phyloP scores from a whole-genome alignment of 2,888 invertebrate species.

The Lasioglossum calceatum region DNA sequence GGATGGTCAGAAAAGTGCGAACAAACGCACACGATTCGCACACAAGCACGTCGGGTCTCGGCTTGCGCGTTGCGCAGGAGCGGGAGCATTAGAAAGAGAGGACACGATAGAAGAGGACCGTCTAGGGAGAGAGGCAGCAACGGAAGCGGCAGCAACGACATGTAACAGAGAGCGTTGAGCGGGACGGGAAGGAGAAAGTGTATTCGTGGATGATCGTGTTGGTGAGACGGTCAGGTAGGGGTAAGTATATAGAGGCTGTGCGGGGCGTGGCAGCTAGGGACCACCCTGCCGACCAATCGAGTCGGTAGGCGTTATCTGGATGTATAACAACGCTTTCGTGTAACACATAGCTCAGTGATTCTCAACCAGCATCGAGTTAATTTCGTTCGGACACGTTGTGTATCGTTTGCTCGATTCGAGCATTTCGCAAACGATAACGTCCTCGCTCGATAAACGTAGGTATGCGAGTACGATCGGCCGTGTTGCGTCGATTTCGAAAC shows the following conservation, averaged over 20 bases:
- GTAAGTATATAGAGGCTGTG: slow-evolving; percentile 54
- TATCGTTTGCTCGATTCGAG: background rate
- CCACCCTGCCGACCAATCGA: slow-evolving; percentile 70
- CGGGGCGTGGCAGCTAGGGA: slow-evolving; percentile 65
- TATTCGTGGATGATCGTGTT: slow-evolving; percentile 16
- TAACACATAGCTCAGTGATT: slow-evolving; percentile 44
- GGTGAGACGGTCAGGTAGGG: slow-evolving; percentile 58
- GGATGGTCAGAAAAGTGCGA: slow-evolving; percentile 29
- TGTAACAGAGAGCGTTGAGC: slow-evolving; percentile 7
- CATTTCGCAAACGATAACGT: background rate
- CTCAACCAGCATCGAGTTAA: slow-evolving; percentile 21
- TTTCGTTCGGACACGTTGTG: background rate
- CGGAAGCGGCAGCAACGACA: slow-evolving; percentile 30
- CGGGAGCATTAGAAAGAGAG: slow-evolving; percentile 44
- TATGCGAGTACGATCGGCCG: too few species aligned
- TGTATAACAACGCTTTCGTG: slow-evolving; percentile 56
- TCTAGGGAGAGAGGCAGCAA: slow-evolving; percentile 45
- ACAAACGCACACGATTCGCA: slow-evolving; percentile 20
- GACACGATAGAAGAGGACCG: slow-evolving; percentile 15
- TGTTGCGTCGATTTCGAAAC: background rate
- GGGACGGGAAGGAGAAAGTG: slow-evolving; percentile 49
- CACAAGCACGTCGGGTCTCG: background rate
- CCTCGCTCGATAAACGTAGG: background rate
- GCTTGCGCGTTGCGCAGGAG: slow-evolving; percentile 31
- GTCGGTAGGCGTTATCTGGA: slow-evolving; percentile 69